A percentile compares a stretch with the other conserved stretches of the same genome.
These are phyloP conservation scores for Yponomeuta malinellus DNA, from an alignment of 2,888 invertebrate species.

Conservation along the genomic window DNA sequence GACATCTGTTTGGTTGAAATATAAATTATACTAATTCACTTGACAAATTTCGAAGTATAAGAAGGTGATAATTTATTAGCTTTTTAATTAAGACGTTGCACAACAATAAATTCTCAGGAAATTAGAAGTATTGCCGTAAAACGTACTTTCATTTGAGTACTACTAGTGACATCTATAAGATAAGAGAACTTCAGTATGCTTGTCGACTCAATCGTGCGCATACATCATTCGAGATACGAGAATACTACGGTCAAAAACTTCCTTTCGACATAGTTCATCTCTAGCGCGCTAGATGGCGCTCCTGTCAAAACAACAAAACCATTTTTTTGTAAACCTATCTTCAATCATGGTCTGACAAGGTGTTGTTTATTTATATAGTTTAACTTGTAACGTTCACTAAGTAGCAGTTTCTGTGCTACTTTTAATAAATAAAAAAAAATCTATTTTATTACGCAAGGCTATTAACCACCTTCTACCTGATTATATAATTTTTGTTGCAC, in stretches of 20 bases:
- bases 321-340: too few species aligned
- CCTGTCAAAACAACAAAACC: too few species aligned
- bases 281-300: neutral
- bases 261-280: neutral
- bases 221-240: neutral
- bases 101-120: neutral
- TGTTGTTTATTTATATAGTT: too few species aligned
- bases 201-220: neutral
- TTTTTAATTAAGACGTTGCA: constrained; percentile 10
- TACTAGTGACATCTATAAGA: constrained; percentile 15
- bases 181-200: neutral
- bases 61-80: constrained; percentile 13
- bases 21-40: constrained; percentile 5
- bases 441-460: too few species aligned
- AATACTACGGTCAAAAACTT: neutral
- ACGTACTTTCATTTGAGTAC: neutral
- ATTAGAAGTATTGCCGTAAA: neutral
- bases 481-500: too few species aligned
- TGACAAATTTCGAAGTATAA: constrained; percentile 4
- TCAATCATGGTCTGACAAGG: too few species aligned
- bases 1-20: constrained; percentile 5
- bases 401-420: too few species aligned
- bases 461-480: too few species aligned
- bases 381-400: too few species aligned
- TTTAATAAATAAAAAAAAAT: too few species aligned